Conservation (phyloP, 2,888 invertebrate species). For the Diabrotica balteata region DNA sequence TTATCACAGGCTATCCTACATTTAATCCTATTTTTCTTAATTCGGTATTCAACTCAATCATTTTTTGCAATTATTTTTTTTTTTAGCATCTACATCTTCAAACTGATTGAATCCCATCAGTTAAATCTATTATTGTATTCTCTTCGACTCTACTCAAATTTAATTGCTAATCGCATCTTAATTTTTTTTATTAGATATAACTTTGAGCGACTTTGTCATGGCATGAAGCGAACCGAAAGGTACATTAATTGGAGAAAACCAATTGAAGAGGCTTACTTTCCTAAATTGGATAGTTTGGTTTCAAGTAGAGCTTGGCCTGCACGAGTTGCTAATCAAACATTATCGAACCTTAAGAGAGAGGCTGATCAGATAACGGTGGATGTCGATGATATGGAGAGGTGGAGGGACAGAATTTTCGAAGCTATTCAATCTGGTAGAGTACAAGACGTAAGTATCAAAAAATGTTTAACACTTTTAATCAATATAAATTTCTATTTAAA, state of each 20-base stretch:
- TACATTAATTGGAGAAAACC: conserved; percentile 72
- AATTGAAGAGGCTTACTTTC: conserved; percentile 82
- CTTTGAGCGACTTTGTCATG: conserved; percentile 77
- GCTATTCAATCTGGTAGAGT: conserved; percentile 73
- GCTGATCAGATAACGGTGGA: conserved; percentile 72
- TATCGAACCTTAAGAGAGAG: conserved; percentile 72
- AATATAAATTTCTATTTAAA: conserved; percentile 74
- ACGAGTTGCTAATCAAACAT: conserved; percentile 65
- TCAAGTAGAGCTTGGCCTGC: conserved; percentile 80
- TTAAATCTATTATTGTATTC: too few species aligned
- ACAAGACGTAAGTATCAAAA: conserved; percentile 61
- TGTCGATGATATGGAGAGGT: conserved; percentile 74
- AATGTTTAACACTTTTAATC: not conserved
- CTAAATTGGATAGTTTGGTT: conserved; percentile 81
- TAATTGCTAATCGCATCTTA: too few species aligned
- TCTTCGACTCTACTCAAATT: too few species aligned
- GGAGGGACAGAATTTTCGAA: conserved; percentile 76
- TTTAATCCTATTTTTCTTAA: too few species aligned
- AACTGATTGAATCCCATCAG: too few species aligned
- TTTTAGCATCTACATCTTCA: too few species aligned
- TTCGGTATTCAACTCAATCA: too few species aligned
- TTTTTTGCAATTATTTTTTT: too few species aligned
- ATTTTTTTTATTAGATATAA: conserved; percentile 64
- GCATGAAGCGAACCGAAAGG: conserved; percentile 68
- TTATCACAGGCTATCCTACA: too few species aligned